These are phyloP conservation scores for Lasiurus borealis DNA, from an alignment of 2,113 vertebrate genomes.

Conservation along the genomic window DNA sequence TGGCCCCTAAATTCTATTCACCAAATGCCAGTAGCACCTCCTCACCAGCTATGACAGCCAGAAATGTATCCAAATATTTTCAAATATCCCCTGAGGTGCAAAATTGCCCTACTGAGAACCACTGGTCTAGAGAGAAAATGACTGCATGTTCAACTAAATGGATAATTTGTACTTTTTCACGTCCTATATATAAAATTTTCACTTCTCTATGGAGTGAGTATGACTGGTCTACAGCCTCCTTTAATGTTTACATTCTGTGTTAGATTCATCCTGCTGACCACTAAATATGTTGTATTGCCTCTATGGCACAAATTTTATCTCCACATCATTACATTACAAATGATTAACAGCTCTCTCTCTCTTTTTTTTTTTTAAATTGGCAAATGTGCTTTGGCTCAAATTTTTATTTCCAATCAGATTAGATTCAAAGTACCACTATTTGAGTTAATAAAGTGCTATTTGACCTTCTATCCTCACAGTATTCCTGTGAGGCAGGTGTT, in stretches of 20 bases:
- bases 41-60: background rate
- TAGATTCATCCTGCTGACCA: background rate
- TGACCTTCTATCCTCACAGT: background rate
- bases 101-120: background rate
- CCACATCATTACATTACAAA: background rate
- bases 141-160: background rate
- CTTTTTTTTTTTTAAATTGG: background rate
- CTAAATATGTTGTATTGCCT: background rate
- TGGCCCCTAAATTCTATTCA: background rate
- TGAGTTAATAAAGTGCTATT: slow-evolving; percentile 13
- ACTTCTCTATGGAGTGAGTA: background rate
- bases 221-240: background rate
- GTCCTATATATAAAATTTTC: background rate
- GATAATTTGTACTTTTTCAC: background rate
- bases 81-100: background rate
- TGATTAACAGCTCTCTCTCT: background rate
- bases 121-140: background rate
- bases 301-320: background rate
- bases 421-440: background rate
- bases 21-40: background rate
- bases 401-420: slow-evolving; percentile 7
- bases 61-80: background rate
- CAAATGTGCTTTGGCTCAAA: background rate
- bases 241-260: background rate
- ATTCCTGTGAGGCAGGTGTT: background rate